Evolutionary conservation across 2,113 vertebrate species (phyloP), one percentile per base, ranked within the genome.

Genomic region (Thomomys bottae): DNA sequence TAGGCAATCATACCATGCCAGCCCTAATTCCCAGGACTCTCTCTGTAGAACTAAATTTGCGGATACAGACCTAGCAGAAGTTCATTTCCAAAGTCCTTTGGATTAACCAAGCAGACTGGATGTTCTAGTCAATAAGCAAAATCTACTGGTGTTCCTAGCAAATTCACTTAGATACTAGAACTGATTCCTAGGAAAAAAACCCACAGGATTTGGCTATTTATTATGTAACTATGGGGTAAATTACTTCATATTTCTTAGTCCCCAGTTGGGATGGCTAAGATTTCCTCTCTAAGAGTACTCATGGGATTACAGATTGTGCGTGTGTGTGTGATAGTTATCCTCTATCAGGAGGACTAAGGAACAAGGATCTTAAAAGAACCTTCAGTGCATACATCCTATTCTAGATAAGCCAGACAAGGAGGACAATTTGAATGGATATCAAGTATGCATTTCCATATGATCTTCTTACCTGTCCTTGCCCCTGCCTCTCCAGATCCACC

Each of bases 401-500:
- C 42, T 0, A 5, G 23, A 38, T 1, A 67, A 28, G 34, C 34
- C 15, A 76, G 87, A 40, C 45, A 12, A 64, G 61, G 28, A 77
- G 59, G 14, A 81, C 8, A n/a, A 36, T 42, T 10, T 59, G 49
- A 84, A 45, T 2, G 26, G 40, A 36, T 20, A 76, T 34, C 63
- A 77, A 32, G 20, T 2, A 64, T 8, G 45, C 40, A 20, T 20
- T 77, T 71, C 82, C 85, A 90, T 34, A 26, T 61, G 42, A 30
- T 1, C 14, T 12, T 2, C 57, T 97, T 97, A 99, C 99, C 99
- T 99, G 99, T 2, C 99, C 99, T 94, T 99, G 99, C 5, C 99
- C 99, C 90, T 99, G 99, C 59, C 99, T 98, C 96, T 99, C 99
- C 96, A 99, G 98, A 96, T 99, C 99, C 21, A 99, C 99, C 80